Evolutionary conservation across 2,888 invertebrate species (phyloP).

Genomic region (Hypomecis punctinalis): DNA sequence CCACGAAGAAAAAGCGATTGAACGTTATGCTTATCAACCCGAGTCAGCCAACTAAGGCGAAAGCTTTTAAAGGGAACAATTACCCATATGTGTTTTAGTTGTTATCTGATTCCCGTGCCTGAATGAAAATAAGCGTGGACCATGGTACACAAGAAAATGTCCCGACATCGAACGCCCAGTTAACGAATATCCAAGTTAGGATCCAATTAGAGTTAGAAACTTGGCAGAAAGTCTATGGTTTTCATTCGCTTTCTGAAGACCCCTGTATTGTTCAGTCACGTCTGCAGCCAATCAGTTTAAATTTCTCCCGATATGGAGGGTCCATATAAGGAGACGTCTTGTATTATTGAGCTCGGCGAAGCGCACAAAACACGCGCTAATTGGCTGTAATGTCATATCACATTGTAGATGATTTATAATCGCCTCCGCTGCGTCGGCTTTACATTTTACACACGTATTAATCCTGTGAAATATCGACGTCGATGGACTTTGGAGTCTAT

Average conservation of each 20-base stretch:
- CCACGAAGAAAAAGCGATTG: conserved; percentile 5
- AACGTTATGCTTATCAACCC: conserved; percentile 12
- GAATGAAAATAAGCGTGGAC: conserved; percentile 42
- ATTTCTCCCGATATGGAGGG: conserved; percentile 72
- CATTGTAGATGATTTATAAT: conserved; percentile 64
- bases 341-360: conserved; percentile 60
- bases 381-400: conserved; percentile 73
- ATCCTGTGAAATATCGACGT: conserved; percentile 25
- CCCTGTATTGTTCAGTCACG: conserved; percentile 75
- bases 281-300: conserved; percentile 77
- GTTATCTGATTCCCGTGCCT: conserved; percentile 41
- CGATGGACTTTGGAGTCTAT: conserved; percentile 5
- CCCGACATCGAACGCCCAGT: conserved; percentile 41
- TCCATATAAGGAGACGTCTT: conserved; percentile 61
- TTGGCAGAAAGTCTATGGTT: conserved; percentile 64
- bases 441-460: conserved; percentile 34
- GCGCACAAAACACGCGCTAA: conserved; percentile 70
- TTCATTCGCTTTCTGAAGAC: conserved; percentile 53
- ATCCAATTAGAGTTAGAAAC: conserved; percentile 72
- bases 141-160: conserved; percentile 38
- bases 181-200: conserved; percentile 68
- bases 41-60: conserved; percentile 5
- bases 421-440: conserved; percentile 27
- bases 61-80: conserved; percentile 19
- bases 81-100: conserved; percentile 15